These are phyloP conservation scores for Henicopernis longicauda DNA, from an alignment of 2,113 vertebrate species.

Conservation along the genomic window DNA sequence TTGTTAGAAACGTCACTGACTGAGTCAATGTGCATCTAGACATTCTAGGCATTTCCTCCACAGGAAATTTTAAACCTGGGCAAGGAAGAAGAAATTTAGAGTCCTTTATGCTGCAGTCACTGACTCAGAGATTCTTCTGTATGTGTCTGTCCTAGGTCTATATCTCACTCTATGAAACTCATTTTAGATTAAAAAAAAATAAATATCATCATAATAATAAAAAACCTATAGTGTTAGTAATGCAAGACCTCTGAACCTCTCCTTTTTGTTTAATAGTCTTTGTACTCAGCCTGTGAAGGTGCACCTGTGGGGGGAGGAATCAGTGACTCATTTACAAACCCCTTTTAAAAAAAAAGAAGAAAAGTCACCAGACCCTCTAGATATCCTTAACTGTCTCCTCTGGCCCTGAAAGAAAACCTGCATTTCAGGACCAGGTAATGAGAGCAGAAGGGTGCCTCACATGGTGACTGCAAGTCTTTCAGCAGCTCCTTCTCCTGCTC, in stretches of 20 bases:
- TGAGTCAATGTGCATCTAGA: neutral
- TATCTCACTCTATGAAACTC: neutral
- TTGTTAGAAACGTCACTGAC: neutral
- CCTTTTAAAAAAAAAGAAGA: neutral
- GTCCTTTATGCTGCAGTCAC: neutral
- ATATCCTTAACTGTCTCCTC: neutral
- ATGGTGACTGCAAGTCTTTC: neutral
- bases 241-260: neutral
- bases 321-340: neutral
- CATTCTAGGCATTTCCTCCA: neutral
- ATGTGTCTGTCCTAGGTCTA: neutral
- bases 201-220: neutral
- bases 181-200: neutral
- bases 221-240: neutral
- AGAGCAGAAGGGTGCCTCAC: neutral
- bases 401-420: neutral
- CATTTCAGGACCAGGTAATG: neutral
- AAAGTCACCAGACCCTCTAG: neutral
- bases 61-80: neutral
- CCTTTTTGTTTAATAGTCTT: neutral
- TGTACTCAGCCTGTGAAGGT: neutral
- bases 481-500: neutral
- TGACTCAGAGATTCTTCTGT: neutral
- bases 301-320: neutral
- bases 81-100: neutral